phyloP scores from a whole-genome alignment of 2,113 vertebrate species.

The Syngnathus scovelli region DNA sequence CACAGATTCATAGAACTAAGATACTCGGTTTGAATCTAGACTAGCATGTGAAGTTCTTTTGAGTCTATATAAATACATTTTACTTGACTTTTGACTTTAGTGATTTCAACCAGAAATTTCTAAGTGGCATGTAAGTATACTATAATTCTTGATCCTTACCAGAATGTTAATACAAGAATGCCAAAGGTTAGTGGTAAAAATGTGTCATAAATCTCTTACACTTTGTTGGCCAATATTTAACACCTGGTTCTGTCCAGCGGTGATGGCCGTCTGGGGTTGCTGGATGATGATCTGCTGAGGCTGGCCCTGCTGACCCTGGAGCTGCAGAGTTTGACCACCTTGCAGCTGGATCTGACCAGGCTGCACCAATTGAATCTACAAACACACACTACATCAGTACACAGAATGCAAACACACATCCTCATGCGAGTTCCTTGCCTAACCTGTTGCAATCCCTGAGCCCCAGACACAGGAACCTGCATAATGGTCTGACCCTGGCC shows the following conservation, averaged over 20 bases:
- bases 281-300: constrained; percentile 98
- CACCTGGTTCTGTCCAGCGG: constrained; percentile 96
- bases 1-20: neutral
- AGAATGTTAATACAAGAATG: no score
- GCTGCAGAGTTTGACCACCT: constrained; percentile 91
- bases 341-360: constrained; percentile 97
- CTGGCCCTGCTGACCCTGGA: constrained; percentile 94
- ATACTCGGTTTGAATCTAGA: neutral
- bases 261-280: constrained; percentile 95
- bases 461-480: constrained; percentile 93
- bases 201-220: neutral
- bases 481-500: constrained; percentile 97
- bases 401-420: neutral
- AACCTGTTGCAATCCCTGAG: constrained; percentile 95
- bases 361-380: constrained; percentile 85
- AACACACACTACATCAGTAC: neutral
- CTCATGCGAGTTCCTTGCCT: constrained; percentile 18
- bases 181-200: neutral
- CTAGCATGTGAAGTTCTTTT: neutral
- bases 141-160: no score
- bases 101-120: no score
- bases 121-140: no score
- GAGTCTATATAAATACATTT: no score
- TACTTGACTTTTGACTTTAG: no score
- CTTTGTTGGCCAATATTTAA: constrained; percentile 6